Percentiles rank a stretch among this genome's conserved stretches.
These are phyloP conservation scores for Nixonia krombeini DNA, from an alignment of 1,140 invertebrate genomes.

Conservation along the genomic window DNA sequence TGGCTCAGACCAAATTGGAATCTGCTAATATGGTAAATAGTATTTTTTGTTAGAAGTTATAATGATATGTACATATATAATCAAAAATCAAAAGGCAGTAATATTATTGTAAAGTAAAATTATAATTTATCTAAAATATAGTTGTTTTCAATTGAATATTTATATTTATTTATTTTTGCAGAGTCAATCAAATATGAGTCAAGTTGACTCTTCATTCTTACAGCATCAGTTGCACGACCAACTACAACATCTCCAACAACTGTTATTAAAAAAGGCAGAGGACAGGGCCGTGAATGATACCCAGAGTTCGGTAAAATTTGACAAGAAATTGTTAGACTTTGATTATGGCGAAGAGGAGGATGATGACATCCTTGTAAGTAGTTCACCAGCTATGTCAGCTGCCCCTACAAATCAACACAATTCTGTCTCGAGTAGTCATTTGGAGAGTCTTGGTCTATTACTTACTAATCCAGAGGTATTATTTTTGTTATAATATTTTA, in stretches of 20 bases:
- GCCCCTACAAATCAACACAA: slow-evolving; percentile 57
- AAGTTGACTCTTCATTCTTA: slow-evolving; percentile 67
- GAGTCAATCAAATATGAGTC: slow-evolving; percentile 61
- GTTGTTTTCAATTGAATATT: no score
- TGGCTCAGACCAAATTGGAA: slow-evolving; percentile 68
- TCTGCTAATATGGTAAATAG: slow-evolving; percentile 66
- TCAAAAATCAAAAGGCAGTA: no score
- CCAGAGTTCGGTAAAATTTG: slow-evolving; percentile 75
- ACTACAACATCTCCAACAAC: slow-evolving; percentile 75
- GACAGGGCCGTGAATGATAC: slow-evolving; percentile 62
- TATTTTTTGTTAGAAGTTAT: no score
- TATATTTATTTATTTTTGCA: slow-evolving; percentile 21
- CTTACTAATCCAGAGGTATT: slow-evolving; percentile 69
- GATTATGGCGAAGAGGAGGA: slow-evolving; percentile 89
- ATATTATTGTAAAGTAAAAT: no score
- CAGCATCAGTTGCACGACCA: no score
- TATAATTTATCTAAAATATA: no score
- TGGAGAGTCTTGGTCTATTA: slow-evolving; percentile 66
- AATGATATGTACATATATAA: no score
- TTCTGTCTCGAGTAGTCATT: slow-evolving; percentile 52
- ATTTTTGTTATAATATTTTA: background rate
- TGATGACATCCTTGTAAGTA: slow-evolving; percentile 72
- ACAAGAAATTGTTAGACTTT: slow-evolving; percentile 86
- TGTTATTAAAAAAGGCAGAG: slow-evolving; percentile 73
- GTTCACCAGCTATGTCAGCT: slow-evolving; percentile 55